Evolutionary conservation across 2,113 vertebrate genomes (phyloP), one percentile per base, ranked within the genome.

Genomic region (Paracanthobrama guichenoti): DNA sequence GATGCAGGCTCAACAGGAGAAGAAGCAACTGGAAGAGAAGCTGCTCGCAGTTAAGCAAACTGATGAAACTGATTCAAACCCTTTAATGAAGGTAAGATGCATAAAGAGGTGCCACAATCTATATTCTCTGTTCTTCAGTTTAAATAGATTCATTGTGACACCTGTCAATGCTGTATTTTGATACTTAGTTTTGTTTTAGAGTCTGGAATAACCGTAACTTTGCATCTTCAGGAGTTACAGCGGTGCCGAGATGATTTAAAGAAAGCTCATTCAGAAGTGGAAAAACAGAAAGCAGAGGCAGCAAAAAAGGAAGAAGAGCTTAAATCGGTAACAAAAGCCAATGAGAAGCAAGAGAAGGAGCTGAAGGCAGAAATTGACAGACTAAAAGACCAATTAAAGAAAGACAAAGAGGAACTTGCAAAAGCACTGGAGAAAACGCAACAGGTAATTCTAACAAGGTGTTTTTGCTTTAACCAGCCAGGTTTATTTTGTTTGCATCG

Each of bases 1-100:
- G 26, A 87, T 95, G 88, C 95, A 95, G 91, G 94, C 95, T 66
- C 93, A 91, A 79, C 90, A 92, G 90, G 96, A 97, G 89, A 96
- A 95, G 80, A 95, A 96, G 18, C 94, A 96, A 53, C 92, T 94
- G 3, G 95, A 98, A 84, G 93, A 93, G 16, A 92, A 96, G 0
- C 89, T 93, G 16, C 74, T 90, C 0, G 66, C 86, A 0, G 74
- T 92, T 59, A 94, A 93, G 48, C 93, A 96, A 50, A 85, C 87
- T 3, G 87, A 87, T 0, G 93, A 94, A 85, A 88, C 89, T 4
- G 91, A 86, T 18, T 72, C 87, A 10, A 44, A 44, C 35, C 14
- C 57, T 79, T 0, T 91, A 67, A 84, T 83, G 3, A 90, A 93
- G 91, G 92, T 93, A 91, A 88, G 66, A 79, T 88, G 81, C 81